Conservation (phyloP, 2,797 vertebrate genomes). For the Myioborus miniatus region DNA sequence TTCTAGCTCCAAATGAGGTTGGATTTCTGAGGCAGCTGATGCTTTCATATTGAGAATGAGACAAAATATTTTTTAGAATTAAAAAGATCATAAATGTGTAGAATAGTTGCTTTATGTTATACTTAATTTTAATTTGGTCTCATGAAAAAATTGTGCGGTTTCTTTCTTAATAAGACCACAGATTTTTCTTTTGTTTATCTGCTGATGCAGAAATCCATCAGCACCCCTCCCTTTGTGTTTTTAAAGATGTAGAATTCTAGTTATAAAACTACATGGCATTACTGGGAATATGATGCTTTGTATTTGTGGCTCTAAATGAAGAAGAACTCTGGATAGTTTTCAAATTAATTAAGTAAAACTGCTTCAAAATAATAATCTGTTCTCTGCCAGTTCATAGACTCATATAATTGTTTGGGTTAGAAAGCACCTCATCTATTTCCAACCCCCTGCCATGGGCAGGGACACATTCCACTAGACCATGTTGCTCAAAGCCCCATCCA, state of each 20-base stretch:
- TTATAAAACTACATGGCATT: neutral
- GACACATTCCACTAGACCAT: neutral
- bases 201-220: neutral
- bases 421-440: neutral
- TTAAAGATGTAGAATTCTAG: neutral
- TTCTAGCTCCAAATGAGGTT: neutral
- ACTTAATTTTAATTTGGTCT: neutral
- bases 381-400: neutral
- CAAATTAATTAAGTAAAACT: constrained; percentile 14
- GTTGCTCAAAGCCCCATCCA: neutral
- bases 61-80: neutral
- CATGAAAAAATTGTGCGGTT: neutral
- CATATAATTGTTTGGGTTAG: neutral
- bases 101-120: neutral
- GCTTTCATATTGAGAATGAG: neutral
- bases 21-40: neutral
- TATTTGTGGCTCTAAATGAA: neutral
- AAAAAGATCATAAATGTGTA: neutral
- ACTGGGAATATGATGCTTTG: neutral
- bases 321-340: neutral
- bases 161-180: neutral
- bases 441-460: neutral
- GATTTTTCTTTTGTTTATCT: neutral
- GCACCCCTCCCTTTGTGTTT: neutral
- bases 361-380: neutral